Base-by-base conservation (phyloP, 92 coral and sea anemone genomes). In the Porites rus region DNA sequence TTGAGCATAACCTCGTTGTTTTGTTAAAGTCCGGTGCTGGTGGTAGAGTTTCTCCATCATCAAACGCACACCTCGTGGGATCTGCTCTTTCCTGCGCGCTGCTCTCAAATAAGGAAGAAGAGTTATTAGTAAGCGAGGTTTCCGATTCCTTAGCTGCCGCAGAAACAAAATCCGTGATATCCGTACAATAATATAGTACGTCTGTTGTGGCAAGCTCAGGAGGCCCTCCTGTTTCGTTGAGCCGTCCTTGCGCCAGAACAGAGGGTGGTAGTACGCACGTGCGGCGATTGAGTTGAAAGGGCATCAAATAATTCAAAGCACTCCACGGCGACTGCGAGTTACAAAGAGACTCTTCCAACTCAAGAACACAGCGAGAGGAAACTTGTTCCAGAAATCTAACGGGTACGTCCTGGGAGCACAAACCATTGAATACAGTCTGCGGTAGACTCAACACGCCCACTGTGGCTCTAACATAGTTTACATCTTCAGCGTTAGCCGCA, bases 191-290 rank as follows among this genome's bases (percentile, higher is more conserved):
- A 75, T 97, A 97, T 56, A 74, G 92, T 25, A 97, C 95, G 7
- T 93, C 91, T 10, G 91, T 87, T 46, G 79, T 92, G 3, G 95
- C 94, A 58, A 88, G 78, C 25, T 84, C 84, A 20, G 97, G 96
- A 61, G 87, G 78, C 6, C 76, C 94, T 20, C 91, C 86, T 51
- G 78, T 87, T 51, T 82, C 88, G 71, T 80, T 89, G 19, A 95
- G 94, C 50, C 86, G 51, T 43, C 97, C 98, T 56, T 77, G 85
- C 14, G 87, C 77, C 17, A 97, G 91, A 13, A 97, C 98, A 20
- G 95, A 96, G 51, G 96, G 90, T 63, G 98, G 95, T 68, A 90
- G 80, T 51, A 92, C 90, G 63, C 98, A 95, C 0, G 96, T 88
- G 3, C 92, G 90, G 71, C 83, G 94, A 61, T 75, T 74, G 25